Conservation (phyloP, 2,797 vertebrate species). For the Lithobates sylvaticus region DNA sequence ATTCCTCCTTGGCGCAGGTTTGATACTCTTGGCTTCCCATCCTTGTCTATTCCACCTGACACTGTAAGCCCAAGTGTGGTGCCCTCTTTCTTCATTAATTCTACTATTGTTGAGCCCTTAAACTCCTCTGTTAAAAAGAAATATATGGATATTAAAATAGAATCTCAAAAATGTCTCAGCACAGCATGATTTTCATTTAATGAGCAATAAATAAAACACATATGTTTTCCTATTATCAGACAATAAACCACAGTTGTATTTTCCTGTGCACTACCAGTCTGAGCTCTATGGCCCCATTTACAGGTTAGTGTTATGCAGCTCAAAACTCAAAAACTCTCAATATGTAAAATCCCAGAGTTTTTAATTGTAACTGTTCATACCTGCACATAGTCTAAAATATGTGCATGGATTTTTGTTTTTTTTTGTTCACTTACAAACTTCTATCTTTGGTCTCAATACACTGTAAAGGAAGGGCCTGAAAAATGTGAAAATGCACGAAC, state of each 20-base stretch:
- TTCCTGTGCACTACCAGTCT: neutral
- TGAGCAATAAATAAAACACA: constrained; percentile 7
- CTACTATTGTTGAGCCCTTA: constrained; percentile 93
- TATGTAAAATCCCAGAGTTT: too few relatives aligned
- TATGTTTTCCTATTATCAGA: constrained; percentile 2
- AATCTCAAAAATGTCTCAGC: constrained; percentile 57
- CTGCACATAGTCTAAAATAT: too few relatives aligned
- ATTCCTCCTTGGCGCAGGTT: constrained; percentile 98
- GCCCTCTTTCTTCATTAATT: constrained; percentile 98
- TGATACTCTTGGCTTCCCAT: constrained; percentile 95
- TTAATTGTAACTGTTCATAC: too few relatives aligned
- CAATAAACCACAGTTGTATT: constrained; percentile 3
- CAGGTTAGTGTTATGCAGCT: too few relatives aligned
- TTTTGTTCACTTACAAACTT: too few relatives aligned
- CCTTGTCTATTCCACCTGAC: constrained; percentile 95
- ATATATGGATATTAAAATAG: constrained; percentile 67
- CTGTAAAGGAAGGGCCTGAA: too few relatives aligned
- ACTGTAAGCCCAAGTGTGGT: constrained; percentile 96
- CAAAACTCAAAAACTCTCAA: too few relatives aligned
- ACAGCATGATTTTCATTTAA: constrained; percentile 26
- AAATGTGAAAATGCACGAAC: too few relatives aligned
- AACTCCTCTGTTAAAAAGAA: constrained; percentile 88
- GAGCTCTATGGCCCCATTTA: neutral
- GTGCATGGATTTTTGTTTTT: too few relatives aligned
- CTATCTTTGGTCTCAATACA: too few relatives aligned